Percentiles rank a stretch among this genome's conserved stretches.
Conservation (phyloP, 2,113 vertebrate species). For the Pao palembangensis region DNA sequence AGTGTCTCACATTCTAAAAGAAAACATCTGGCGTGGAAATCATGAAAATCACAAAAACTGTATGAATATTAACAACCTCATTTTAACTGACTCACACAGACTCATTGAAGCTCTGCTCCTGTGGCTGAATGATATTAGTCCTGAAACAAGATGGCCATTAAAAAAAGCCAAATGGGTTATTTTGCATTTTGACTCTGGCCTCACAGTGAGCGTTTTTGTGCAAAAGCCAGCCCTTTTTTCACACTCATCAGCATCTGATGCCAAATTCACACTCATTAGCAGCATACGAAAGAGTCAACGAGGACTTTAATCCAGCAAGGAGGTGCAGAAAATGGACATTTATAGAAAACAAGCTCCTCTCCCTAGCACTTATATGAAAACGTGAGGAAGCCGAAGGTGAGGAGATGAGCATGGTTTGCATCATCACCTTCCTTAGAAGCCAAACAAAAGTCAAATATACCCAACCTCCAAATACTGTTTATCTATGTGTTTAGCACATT, state of each 20-base stretch:
- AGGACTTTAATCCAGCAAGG: slow-evolving; percentile 22
- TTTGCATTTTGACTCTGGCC: slow-evolving; percentile 13
- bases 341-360: not conserved
- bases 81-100: not conserved
- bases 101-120: slow-evolving; percentile 4
- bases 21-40: too few species aligned
- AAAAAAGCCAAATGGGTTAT: slow-evolving; percentile 35
- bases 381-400: not conserved
- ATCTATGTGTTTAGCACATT: too few species aligned
- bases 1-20: too few species aligned
- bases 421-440: too few species aligned
- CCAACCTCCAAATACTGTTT: too few species aligned
- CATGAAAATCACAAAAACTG: not conserved
- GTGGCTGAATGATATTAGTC: slow-evolving; percentile 24
- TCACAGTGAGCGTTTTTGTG: slow-evolving; percentile 6
- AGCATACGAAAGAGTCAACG: slow-evolving; percentile 29
- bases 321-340: slow-evolving; percentile 1
- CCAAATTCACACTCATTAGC: slow-evolving; percentile 36
- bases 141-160: slow-evolving; percentile 16
- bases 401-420: too few species aligned
- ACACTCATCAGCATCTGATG: slow-evolving; percentile 32
- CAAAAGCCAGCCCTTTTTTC: slow-evolving; percentile 26
- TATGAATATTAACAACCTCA: not conserved
- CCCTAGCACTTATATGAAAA: slow-evolving; percentile 18
- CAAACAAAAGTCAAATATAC: too few species aligned